phyloP scores from a whole-genome alignment of 2,797 vertebrate genomes.

The Parauchenoglanis punctatus region DNA sequence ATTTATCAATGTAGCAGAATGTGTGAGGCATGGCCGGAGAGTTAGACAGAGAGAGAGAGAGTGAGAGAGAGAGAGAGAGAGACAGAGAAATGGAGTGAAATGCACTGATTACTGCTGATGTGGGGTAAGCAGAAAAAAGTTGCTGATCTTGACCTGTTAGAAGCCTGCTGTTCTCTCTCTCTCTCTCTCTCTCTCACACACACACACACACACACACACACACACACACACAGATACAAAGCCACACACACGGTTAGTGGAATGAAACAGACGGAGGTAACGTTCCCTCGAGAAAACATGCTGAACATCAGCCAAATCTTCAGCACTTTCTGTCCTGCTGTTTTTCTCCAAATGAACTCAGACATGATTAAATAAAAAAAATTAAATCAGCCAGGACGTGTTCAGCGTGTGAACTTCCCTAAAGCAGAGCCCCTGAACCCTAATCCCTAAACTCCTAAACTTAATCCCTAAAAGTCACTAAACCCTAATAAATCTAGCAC shows the following conservation, averaged over 20 bases:
- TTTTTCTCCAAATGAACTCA: not conserved
- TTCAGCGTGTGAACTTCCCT: not conserved
- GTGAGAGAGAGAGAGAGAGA: not conserved
- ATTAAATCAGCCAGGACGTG: not conserved
- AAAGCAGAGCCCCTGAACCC: not conserved
- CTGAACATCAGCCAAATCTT: not conserved
- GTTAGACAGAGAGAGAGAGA: not conserved
- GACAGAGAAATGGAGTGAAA: conserved; percentile 41
- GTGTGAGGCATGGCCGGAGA: conserved; percentile 28
- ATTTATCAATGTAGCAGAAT: conserved; percentile 57
- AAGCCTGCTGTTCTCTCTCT: conserved; percentile 55
- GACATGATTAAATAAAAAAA: not conserved
- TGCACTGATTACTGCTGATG: conserved; percentile 64
- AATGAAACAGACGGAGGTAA: conserved; percentile 9
- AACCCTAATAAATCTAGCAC: too few species aligned
- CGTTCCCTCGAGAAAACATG: conserved; percentile 11
- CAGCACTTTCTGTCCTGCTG: not conserved
- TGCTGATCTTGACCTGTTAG: conserved; percentile 70
- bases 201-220: conserved; percentile 47
- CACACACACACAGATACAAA: conserved; percentile 49
- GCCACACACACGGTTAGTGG: not conserved
- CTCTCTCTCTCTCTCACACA: not conserved
- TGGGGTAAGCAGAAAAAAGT: conserved; percentile 69
- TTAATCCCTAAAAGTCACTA: not conserved
- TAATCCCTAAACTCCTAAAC: not conserved